These are phyloP conservation scores for Hydraecia micacea DNA, from an alignment of 2,888 invertebrate genomes.

Conservation along the genomic window DNA sequence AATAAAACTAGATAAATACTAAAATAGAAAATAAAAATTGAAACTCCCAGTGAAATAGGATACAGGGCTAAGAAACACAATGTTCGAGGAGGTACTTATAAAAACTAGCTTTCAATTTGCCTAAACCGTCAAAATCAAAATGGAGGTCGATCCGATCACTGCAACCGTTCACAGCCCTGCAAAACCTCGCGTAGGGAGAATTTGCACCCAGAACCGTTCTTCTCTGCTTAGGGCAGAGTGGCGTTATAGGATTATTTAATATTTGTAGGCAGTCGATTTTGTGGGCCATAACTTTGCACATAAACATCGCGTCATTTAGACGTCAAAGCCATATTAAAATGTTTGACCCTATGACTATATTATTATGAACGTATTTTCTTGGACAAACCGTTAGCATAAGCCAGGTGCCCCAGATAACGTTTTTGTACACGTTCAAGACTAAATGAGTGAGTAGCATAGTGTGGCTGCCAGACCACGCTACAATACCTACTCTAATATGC, in stretches of 20 bases:
- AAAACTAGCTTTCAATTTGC: neutral
- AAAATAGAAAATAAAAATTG: neutral
- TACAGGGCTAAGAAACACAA: neutral
- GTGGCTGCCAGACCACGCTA: neutral
- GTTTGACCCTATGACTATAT: conserved; percentile 1
- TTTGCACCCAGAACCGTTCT: neutral
- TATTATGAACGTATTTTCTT: neutral
- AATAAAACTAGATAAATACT: neutral
- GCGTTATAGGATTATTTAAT: neutral
- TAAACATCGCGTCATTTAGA: neutral
- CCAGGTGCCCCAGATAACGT: neutral
- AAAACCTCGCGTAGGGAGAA: conserved; percentile 8
- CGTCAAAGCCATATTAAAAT: conserved; percentile 1
- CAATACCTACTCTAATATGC: neutral
- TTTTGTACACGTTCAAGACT: neutral
- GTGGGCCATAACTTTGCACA: neutral
- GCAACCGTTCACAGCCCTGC: conserved; percentile 6
- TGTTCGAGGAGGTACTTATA: too few species aligned
- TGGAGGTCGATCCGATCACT: conserved; percentile 7
- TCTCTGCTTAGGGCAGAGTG: too few species aligned
- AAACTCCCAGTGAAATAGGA: neutral
- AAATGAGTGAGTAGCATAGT: neutral
- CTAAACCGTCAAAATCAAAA: conserved; percentile 12
- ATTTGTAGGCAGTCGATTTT: conserved; percentile 11
- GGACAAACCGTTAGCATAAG: neutral